Evolutionary conservation across 2,797 vertebrate species (phyloP), one percentile per base, ranked within the genome.

Genomic region (Ciconia nigra): DNA sequence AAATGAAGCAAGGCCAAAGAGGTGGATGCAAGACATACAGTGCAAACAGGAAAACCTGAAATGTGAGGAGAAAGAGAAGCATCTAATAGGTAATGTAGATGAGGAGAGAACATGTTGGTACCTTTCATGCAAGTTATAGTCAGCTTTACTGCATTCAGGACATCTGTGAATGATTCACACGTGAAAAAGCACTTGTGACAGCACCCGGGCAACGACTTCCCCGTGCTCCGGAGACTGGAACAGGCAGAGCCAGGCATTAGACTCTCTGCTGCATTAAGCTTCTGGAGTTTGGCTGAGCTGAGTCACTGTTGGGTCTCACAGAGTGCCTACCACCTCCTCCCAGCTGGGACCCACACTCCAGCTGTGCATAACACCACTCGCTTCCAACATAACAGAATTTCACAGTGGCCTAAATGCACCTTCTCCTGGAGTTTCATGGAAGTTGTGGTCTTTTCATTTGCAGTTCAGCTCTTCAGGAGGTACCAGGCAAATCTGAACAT

Each of bases 191-290:
- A 24, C 59, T n/a, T 37, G 9, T 74, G 57, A 58, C 51, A 80
- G 73, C 42, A 62, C 3, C 2, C 0, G 1, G 58, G n/a, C 10
- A 25, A 33, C 0, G 1, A 51, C 13, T 39, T 7, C 22, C 17
- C 22, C 0, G 1, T 22, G 47, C 26, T 61, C 58, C 46, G 9
- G 37, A 51, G 18, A 11, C n/a, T 42, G 49, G 61, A 74, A n/a
- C 35, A 3, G 0, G 46, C 31, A 66, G 13, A 57, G 9, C 15
- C 65, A 57, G 37, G 49, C 33, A 7, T 39, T 37, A 24, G 29
- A 25, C 22, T 41, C 31, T 24, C 35, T 19, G 47, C 28, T 35
- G 25, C 25, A 26, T 26, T 39, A 24, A 84, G 14, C 28, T 46
- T 37, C n/a, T 49, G 61, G 44, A 44, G 22, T n/a, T 9, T 52